Conservation (phyloP, 2,888 invertebrate genomes). For the Mythimna ferrago region DNA sequence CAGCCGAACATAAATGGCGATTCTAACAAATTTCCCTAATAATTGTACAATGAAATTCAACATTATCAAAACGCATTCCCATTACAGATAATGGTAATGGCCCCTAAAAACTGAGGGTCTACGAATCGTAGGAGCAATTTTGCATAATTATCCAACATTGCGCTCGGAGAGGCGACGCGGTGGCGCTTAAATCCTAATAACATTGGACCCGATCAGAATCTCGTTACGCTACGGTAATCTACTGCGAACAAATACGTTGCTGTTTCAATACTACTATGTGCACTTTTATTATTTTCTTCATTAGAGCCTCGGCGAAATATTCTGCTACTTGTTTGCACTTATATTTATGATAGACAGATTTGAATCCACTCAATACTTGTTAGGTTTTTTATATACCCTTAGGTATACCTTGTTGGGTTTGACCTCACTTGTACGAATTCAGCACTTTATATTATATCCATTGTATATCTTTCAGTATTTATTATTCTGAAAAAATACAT, state of each 20-base stretch:
- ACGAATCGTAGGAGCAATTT: slow-evolving; percentile 89
- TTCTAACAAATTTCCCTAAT: slow-evolving; percentile 80
- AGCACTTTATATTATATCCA: not conserved
- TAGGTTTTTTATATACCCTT: not conserved
- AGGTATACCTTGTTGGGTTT: not conserved
- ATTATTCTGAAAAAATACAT: slow-evolving; percentile 42
- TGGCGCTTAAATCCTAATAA: slow-evolving; percentile 89
- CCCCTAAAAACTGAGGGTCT: slow-evolving; percentile 87
- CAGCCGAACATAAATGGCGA: slow-evolving; percentile 76
- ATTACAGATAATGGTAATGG: slow-evolving; percentile 89
- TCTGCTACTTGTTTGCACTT: not conserved
- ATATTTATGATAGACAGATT: not conserved
- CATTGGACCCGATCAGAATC: slow-evolving; percentile 86
- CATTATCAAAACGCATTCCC: slow-evolving; percentile 89
- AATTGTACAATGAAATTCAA: slow-evolving; percentile 86
- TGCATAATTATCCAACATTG: slow-evolving; percentile 88
- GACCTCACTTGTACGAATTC: slow-evolving; percentile 1
- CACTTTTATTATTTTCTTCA: slow-evolving; percentile 58
- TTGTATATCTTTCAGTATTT: slow-evolving; percentile 14
- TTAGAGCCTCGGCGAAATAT: slow-evolving; percentile 37
- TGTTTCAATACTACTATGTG: slow-evolving; percentile 73
- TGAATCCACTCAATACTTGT: not conserved
- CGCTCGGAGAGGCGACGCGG: slow-evolving; percentile 79
- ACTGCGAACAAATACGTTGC: slow-evolving; percentile 81
- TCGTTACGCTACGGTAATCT: slow-evolving; percentile 86